These are phyloP conservation scores for Falco novaeseelandiae DNA, from an alignment of 2,797 vertebrate genomes.

Conservation along the genomic window DNA sequence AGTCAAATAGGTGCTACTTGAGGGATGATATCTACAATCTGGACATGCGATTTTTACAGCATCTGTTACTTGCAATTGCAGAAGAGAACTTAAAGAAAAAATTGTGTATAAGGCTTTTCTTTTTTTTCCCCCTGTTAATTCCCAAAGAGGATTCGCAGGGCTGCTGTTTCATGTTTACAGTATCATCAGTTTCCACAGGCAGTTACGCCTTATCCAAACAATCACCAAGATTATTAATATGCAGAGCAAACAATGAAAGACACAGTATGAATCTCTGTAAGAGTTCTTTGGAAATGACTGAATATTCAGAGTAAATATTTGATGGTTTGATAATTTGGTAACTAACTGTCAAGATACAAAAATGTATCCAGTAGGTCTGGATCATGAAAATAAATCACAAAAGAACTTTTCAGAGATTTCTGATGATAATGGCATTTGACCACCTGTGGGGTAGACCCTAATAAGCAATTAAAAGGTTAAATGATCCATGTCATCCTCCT, in stretches of 20 bases:
- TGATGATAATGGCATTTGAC: not conserved
- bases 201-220: conserved; percentile 16
- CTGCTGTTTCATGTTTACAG: not conserved
- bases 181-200: not conserved
- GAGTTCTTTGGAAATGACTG: conserved; percentile 20
- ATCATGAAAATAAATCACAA: not conserved
- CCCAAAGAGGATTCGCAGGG: not conserved
- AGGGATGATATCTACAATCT: not conserved
- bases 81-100: not conserved
- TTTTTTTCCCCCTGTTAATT: not conserved
- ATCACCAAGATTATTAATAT: not conserved
- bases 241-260: conserved; percentile 16
- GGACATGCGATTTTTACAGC: not conserved
- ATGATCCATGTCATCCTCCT: not conserved
- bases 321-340: conserved; percentile 5
- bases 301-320: conserved; percentile 30
- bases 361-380: not conserved
- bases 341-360: not conserved
- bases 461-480: not conserved
- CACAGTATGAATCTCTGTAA: not conserved
- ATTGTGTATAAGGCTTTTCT: not conserved
- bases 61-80: not conserved
- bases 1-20: not conserved
- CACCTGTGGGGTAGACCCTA: not conserved
- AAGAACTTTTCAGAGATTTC: not conserved